Percentiles rank a stretch among this genome's conserved stretches.
Conservation (phyloP, 2,797 vertebrate species). For the Lophius americanus region DNA sequence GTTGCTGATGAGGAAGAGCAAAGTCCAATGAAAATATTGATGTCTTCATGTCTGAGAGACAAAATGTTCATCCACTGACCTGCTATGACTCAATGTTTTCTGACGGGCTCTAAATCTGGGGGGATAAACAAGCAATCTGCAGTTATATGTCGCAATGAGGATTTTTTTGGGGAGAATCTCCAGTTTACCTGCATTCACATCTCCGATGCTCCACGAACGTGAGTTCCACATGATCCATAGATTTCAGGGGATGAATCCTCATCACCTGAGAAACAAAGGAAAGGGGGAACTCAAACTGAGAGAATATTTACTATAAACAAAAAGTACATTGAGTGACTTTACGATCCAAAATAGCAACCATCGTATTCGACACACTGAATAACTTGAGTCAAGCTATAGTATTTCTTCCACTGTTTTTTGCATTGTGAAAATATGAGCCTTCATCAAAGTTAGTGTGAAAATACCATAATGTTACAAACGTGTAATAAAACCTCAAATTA, state of each 20-base stretch:
- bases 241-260: constrained; percentile 74
- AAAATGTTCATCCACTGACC: constrained; percentile 59
- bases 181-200: constrained; percentile 88
- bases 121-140: constrained; percentile 4
- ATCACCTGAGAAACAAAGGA: constrained; percentile 72
- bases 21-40: constrained; percentile 33
- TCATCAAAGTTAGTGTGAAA: too few relatives aligned
- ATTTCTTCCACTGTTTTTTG: too few relatives aligned
- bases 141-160: background rate
- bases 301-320: background rate
- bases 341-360: too few relatives aligned
- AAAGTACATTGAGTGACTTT: background rate
- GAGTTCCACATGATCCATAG: constrained; percentile 76
- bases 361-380: too few relatives aligned
- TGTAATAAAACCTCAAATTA: too few relatives aligned
- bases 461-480: too few relatives aligned
- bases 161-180: background rate
- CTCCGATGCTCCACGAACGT: constrained; percentile 84
- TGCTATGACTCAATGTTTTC: constrained; percentile 30
- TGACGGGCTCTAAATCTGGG: constrained; percentile 45
- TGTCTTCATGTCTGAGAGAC: constrained; percentile 1
- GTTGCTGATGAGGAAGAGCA: constrained; percentile 33
- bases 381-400: too few relatives aligned
- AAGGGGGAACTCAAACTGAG: background rate
- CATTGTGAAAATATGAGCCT: too few relatives aligned